Conservation (phyloP, 2,888 invertebrate genomes). For the Leucozona laternaria region DNA sequence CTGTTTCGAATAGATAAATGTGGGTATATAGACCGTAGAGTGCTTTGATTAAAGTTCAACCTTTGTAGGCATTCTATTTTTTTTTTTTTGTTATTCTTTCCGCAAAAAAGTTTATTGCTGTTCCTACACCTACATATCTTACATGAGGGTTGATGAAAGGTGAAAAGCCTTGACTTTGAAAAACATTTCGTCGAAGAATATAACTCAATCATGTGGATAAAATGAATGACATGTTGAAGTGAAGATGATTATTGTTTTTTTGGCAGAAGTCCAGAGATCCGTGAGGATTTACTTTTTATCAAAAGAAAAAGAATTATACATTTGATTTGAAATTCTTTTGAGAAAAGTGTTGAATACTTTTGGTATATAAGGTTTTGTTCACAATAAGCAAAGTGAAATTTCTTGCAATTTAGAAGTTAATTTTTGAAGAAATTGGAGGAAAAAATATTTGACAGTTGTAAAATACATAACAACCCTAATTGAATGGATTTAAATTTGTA, state of each 20-base stretch:
- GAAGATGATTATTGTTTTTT: background rate
- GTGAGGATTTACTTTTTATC: background rate
- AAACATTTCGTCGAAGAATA: conserved; percentile 1
- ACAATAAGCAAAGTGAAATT: background rate
- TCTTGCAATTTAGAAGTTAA: background rate
- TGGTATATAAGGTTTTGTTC: background rate
- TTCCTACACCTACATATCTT: background rate
- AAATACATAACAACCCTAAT: too few relatives aligned
- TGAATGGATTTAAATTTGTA: background rate
- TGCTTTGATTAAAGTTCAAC: conserved; percentile 17
- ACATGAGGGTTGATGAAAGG: conserved; percentile 1
- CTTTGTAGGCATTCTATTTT: background rate
- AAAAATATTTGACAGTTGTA: background rate
- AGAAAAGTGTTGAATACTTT: background rate
- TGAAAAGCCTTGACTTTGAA: conserved; percentile 21
- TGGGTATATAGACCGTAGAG: background rate
- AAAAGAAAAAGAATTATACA: background rate
- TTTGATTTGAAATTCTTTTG: background rate
- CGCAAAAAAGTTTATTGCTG: background rate
- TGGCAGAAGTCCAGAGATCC: background rate
- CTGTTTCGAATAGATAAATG: background rate
- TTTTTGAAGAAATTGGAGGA: background rate
- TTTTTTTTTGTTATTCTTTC: background rate
- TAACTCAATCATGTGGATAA: background rate
- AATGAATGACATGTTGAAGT: conserved; percentile 12